Conservation (phyloP, 37 sponge, comb jelly and placozoan species). For the Dysidea cf. avara region DNA sequence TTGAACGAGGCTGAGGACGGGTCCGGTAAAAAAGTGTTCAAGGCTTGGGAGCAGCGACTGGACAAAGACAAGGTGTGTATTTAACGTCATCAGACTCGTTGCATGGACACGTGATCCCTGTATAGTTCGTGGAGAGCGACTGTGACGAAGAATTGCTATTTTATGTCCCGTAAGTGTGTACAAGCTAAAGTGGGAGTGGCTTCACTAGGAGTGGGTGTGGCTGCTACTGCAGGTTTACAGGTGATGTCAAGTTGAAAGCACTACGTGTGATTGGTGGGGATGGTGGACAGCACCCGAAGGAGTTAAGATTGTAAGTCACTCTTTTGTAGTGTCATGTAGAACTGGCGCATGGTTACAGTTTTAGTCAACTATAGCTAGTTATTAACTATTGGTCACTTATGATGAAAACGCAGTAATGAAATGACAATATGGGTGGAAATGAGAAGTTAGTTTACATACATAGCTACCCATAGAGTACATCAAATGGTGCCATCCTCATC, state of each 20-base stretch:
- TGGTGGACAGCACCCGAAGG: slow-evolving; percentile 74
- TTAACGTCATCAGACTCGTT: background rate
- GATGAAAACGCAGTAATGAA: too few species aligned
- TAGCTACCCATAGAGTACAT: too few species aligned
- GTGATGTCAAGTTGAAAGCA: slow-evolving; percentile 91
- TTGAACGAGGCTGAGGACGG: slow-evolving; percentile 91
- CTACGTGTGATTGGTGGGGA: slow-evolving; percentile 86
- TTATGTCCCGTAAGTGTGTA: slow-evolving; percentile 79
- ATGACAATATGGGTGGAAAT: too few species aligned
- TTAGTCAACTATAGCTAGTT: too few species aligned
- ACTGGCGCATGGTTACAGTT: background rate
- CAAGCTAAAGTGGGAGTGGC: background rate
- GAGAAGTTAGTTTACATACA: too few species aligned
- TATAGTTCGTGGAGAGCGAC: slow-evolving; percentile 96
- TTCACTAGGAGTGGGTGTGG: background rate
- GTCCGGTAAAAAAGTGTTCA: slow-evolving; percentile 84
- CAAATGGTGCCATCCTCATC: too few species aligned
- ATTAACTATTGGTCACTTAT: too few species aligned
- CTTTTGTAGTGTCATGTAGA: background rate
- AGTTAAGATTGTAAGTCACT: slow-evolving; percentile 76
- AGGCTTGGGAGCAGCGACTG: slow-evolving; percentile 90
- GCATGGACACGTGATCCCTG: background rate
- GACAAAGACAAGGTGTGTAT: slow-evolving; percentile 56
- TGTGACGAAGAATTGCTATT: slow-evolving; percentile 92
- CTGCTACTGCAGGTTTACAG: slow-evolving; percentile 72